These are phyloP conservation scores for Autographa pulchrina DNA, from an alignment of 2,888 invertebrate genomes.

Conservation along the genomic window DNA sequence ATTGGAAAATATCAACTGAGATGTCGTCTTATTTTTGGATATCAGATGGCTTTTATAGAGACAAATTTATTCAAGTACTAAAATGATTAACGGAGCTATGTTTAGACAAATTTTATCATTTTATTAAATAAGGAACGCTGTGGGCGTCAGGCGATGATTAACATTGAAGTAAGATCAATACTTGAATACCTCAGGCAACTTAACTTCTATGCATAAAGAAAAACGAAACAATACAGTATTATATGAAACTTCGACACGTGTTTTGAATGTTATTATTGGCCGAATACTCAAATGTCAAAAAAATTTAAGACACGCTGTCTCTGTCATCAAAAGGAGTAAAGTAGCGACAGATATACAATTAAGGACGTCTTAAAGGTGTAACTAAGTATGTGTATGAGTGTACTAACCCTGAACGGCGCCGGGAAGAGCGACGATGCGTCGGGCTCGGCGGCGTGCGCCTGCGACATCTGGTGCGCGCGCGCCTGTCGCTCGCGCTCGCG, in stretches of 20 bases:
- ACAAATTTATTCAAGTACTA: background rate
- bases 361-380: background rate
- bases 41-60: background rate
- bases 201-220: background rate
- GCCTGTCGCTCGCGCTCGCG: conserved; percentile 93
- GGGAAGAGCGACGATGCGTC: conserved; percentile 91
- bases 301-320: too few relatives aligned
- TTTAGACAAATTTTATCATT: too few relatives aligned
- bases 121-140: background rate
- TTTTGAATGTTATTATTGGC: background rate
- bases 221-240: background rate
- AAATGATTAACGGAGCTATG: background rate
- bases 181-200: background rate
- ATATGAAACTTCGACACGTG: background rate
- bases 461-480: conserved; percentile 93
- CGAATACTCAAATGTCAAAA: too few relatives aligned
- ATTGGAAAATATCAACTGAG: conserved; percentile 1
- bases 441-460: conserved; percentile 90
- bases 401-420: conserved; percentile 91
- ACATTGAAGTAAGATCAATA: background rate
- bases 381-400: conserved; percentile 18
- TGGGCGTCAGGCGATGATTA: background rate
- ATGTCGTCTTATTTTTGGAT: background rate
- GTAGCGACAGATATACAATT: too few relatives aligned
- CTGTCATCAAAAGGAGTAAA: too few relatives aligned